Conservation (phyloP, 1,140 invertebrate species). For the Scaptomyza graminum region DNA sequence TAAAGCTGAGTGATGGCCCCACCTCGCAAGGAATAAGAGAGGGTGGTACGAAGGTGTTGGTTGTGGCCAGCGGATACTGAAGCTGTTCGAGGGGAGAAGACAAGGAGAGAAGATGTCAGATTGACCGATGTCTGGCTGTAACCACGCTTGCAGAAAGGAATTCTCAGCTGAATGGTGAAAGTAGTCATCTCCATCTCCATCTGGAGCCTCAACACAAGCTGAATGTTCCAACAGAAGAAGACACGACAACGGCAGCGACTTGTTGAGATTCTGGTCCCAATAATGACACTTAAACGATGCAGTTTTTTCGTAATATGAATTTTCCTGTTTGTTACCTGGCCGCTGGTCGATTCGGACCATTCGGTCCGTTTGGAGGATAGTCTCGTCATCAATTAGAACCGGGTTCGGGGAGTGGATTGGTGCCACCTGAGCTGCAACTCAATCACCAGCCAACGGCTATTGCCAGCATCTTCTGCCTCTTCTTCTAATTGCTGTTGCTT, state of each 20-base stretch:
- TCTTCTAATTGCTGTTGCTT: conserved; percentile 71
- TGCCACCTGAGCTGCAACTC: conserved; percentile 75
- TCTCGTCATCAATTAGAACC: conserved; percentile 68
- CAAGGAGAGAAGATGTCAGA: conserved; percentile 32
- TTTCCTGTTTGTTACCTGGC: conserved; percentile 68
- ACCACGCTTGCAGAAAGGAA: conserved; percentile 55
- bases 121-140: conserved; percentile 68
- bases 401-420: conserved; percentile 10
- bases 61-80: conserved; percentile 69
- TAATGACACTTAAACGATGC: conserved; percentile 81
- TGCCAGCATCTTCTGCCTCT: conserved; percentile 54
- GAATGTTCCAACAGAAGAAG: conserved; percentile 41
- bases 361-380: conserved; percentile 32
- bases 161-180: conserved; percentile 69
- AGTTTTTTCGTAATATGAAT: conserved; percentile 80
- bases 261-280: conserved; percentile 78
- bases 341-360: conserved; percentile 15
- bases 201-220: conserved; percentile 24
- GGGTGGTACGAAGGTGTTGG: conserved; percentile 69
- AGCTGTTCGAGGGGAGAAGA: conserved; percentile 19
- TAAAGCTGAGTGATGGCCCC: conserved; percentile 66
- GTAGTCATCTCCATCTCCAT: conserved; percentile 65
- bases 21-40: conserved; percentile 39
- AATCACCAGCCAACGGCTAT: conserved; percentile 67
- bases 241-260: conserved; percentile 62